Percentiles rank a stretch among this genome's conserved stretches.
Conservation (phyloP, 2,797 vertebrate species). For the Semotilus atromaculatus region DNA sequence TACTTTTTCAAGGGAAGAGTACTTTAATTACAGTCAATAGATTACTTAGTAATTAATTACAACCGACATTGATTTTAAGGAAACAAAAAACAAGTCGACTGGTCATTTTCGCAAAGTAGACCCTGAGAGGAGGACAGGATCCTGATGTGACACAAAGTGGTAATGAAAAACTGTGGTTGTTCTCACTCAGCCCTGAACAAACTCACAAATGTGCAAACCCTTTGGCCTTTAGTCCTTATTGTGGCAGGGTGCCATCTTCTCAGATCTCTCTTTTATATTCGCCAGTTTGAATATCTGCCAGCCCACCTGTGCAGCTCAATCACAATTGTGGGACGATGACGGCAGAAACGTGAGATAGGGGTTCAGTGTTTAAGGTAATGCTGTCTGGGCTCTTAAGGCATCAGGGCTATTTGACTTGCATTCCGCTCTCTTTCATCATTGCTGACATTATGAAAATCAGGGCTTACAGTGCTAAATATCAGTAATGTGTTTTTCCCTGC, state of each 20-base stretch:
- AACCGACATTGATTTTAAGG: not conserved
- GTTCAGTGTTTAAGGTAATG: conserved; percentile 2
- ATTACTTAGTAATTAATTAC: not conserved
- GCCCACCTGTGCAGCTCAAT: conserved; percentile 65
- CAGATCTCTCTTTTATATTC: conserved; percentile 54
- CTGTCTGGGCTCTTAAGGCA: conserved; percentile 51
- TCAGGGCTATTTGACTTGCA: conserved; percentile 60
- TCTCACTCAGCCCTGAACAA: not conserved
- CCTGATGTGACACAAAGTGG: not conserved
- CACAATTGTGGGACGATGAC: conserved; percentile 27
- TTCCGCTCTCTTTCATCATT: conserved; percentile 28
- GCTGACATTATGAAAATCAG: conserved; percentile 38
- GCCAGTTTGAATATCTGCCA: conserved; percentile 59
- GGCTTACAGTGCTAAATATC: conserved; percentile 20
- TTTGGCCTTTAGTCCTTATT: conserved; percentile 57
- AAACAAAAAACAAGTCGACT: not conserved
- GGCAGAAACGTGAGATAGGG: conserved; percentile 24
- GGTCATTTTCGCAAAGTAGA: not conserved
- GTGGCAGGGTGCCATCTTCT: conserved; percentile 64
- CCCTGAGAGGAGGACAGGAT: not conserved
- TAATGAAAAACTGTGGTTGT: not conserved
- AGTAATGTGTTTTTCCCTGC: not conserved
- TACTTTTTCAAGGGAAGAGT: too few species aligned
- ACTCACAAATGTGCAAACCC: conserved; percentile 37
- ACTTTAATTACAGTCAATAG: too few species aligned